phyloP scores from a whole-genome alignment of 2,797 vertebrate species.

The Gymnoscopelus braueri region DNA sequence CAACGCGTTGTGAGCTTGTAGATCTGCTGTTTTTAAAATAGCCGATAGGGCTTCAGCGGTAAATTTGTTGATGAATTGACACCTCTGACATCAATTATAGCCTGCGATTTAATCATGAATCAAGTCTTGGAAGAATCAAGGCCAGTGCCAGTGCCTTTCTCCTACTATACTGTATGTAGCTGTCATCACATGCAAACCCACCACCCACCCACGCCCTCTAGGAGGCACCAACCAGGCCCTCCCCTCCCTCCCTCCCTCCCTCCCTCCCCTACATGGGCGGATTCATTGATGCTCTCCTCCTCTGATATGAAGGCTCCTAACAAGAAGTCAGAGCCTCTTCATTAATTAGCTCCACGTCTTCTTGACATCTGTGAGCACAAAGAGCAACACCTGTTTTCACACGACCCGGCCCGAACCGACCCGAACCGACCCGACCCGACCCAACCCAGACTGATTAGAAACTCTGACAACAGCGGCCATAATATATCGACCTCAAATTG shows the following conservation, averaged over 20 bases:
- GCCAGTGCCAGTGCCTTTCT: no score
- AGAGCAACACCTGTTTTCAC: conserved; percentile 63
- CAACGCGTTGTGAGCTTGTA: no score
- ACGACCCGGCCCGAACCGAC: no score
- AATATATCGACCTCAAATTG: conserved; percentile 44
- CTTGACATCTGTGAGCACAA: conserved; percentile 28
- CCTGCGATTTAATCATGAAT: no score
- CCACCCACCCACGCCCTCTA: conserved; percentile 66
- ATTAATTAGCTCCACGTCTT: conserved; percentile 56
- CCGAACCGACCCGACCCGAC: no score
- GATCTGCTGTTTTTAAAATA: no score
- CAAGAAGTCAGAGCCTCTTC: conserved; percentile 34
- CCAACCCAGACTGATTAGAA: conserved; percentile 38
- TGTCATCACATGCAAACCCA: neutral
- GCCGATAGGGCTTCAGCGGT: no score
- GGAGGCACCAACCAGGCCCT: conserved; percentile 8
- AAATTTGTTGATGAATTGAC: no score
- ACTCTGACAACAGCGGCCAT: conserved; percentile 53
- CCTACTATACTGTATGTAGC: no score
- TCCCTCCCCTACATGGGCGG: conserved; percentile 43
- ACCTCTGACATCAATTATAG: no score
- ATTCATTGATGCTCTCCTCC: conserved; percentile 50
- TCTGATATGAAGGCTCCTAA: conserved; percentile 49
- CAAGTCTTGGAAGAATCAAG: no score
- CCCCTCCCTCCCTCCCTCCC: no score